Evolutionary conservation across 2,888 invertebrate genomes (phyloP).

Genomic region (Mantis religiosa): DNA sequence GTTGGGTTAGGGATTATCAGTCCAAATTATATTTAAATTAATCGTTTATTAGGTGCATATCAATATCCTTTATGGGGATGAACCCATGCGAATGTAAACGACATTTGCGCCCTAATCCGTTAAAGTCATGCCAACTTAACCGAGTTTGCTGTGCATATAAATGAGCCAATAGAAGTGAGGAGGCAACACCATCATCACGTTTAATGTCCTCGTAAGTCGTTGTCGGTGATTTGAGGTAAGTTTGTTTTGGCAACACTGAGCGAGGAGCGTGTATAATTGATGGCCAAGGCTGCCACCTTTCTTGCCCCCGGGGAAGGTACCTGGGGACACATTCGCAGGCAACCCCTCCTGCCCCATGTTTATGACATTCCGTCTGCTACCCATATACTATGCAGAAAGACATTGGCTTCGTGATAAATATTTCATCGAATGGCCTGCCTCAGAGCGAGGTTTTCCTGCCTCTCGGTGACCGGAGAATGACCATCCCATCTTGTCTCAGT

Average conservation of each 20-base stretch:
- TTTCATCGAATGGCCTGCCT: conserved; percentile 11
- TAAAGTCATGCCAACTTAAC: too few relatives aligned
- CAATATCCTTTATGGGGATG: too few relatives aligned
- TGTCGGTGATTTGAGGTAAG: neutral
- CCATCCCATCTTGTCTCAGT: neutral
- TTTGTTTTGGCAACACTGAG: neutral
- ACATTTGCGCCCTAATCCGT: too few relatives aligned
- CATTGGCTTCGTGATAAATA: conserved; percentile 11
- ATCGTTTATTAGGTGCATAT: too few relatives aligned
- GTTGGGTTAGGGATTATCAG: too few relatives aligned
- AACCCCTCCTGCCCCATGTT: neutral
- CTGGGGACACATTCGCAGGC: conserved; percentile 1
- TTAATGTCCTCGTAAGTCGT: neutral
- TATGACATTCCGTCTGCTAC: conserved; percentile 6
- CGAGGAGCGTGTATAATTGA: conserved; percentile 2
- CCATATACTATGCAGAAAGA: conserved; percentile 14
- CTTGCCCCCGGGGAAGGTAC: neutral
- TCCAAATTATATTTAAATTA: too few relatives aligned
- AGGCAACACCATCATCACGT: too few relatives aligned
- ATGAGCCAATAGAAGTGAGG: too few relatives aligned
- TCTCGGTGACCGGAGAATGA: neutral
- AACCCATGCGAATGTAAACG: too few relatives aligned
- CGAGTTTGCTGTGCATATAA: too few relatives aligned
- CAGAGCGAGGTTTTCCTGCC: neutral
- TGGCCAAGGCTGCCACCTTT: neutral